Base-by-base conservation (phyloP, 2,888 invertebrate species). In the Seira sanloemensis region DNA sequence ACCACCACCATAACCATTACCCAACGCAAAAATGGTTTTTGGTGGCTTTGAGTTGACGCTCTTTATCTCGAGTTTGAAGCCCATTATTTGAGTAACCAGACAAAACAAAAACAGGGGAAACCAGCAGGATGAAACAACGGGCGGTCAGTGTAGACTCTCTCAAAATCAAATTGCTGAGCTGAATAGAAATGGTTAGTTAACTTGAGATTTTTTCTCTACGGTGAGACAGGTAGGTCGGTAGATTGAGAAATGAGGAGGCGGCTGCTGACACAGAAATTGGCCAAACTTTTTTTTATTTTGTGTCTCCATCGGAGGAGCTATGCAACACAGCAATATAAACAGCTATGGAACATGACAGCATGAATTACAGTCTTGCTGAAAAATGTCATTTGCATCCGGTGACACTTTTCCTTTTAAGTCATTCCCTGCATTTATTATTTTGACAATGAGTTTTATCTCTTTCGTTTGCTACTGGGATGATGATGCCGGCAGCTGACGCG, bases 381-480 rank as follows among this genome's bases (percentile, higher is more conserved):
- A 37, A 76, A 76, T 76, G 82, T 82, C 82, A 76, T 76, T 76
- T 76, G 65, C 82, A 82, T 82, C 82, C 82, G 76, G 82, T 82
- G 76, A 76, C 76, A 82, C 71, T 76, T 82, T 73, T 82, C 82
- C 82, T 82, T 82, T 82, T 66, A 82, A 71, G 82, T 82, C 74
- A 27, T 62, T 37, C 37, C 37, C 37, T 37, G 37, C 37, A 37
- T 37, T 37, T 37, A 37, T 37, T 37, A 37, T 37, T 37, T 37
- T 37, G 37, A 37, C 37, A 37, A 37, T 37, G 37, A 37, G 37
- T 37, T 37, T 37, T 37, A 37, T 37, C 37, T 37, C 4, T n/a
- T n/a, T n/a, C n/a, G n/a, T 37, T 37, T 37, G 37, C 37, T 37
- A 37, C 37, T 37, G 37, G 4, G 4, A 12, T 37, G 37, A n/a